Evolutionary conservation across 2,888 invertebrate species (phyloP), one percentile per base, ranked within the genome.

Genomic region (Lepidochitona cinerea): DNA sequence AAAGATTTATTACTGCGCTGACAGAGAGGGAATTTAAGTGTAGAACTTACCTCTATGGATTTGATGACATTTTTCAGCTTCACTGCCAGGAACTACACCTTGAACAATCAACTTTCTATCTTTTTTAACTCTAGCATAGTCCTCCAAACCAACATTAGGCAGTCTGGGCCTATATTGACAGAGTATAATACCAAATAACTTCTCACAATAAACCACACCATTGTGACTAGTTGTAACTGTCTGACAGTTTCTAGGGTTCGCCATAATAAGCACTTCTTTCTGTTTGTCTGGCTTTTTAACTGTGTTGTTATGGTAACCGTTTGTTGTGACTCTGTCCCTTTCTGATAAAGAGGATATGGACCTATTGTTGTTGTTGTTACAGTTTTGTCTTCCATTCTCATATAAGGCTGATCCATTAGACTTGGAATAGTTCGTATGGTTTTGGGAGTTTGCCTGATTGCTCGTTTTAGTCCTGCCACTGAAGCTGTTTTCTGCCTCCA

Each of bases 21-120:
- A n/a, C n/a, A n/a, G n/a, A n/a, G n/a, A n/a, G n/a, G n/a, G n/a
- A n/a, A n/a, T n/a, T n/a, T n/a, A n/a, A n/a, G n/a, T n/a, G n/a
- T n/a, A n/a, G n/a, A n/a, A n/a, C 49, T 59, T 59, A 59, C 59
- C 59, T 59, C 59, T 59, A 32, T 59, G 26, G 14, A 59, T 59
- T 9, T 59, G 59, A 2, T 32, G 59, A 59, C 29, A 59, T 59
- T 59, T 59, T 26, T 59, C 59, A 26, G 59, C 59, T 32, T 59
- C 59, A 26, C 59, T 59, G 59, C 59, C 59, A 26, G 59, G 23
- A 18, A 59, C 59, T 26, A 29, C 59, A 29, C 59, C 59, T 32
- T 59, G 59, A 9, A 59, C 59, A 29, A 59, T 59, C 59, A 59
- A 26, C 26, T 59, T 59, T 32, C 59, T 59, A 26, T 59, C 59